These are phyloP conservation scores for Andrena marginata DNA, from an alignment of 2,888 invertebrate genomes.

Conservation along the genomic window DNA sequence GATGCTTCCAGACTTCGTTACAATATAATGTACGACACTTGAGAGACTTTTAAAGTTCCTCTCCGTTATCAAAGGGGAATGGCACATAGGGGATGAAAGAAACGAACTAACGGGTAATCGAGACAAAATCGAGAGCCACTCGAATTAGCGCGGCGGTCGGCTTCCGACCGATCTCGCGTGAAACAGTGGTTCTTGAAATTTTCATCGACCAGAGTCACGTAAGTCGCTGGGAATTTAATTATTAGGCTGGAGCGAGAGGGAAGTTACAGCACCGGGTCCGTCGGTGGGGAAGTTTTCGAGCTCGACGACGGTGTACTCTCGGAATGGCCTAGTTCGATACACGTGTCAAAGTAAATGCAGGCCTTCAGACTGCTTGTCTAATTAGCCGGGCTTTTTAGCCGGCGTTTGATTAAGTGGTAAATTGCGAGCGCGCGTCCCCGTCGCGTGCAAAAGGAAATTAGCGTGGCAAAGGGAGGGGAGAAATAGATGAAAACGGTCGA, in stretches of 20 bases:
- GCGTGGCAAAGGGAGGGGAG: not conserved
- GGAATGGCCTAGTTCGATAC: constrained; percentile 49
- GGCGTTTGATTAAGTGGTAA: constrained; percentile 61
- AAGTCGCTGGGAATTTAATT: constrained; percentile 49
- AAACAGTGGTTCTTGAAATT: constrained; percentile 26
- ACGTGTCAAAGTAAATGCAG: constrained; percentile 56
- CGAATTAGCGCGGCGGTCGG: not conserved
- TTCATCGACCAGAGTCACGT: constrained; percentile 37
- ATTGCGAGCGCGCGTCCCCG: constrained; percentile 18
- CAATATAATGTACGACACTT: not conserved
- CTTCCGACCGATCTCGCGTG: not conserved
- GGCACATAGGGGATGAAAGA: not conserved
- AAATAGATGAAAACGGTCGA: not conserved
- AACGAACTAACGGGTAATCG: constrained; percentile 7
- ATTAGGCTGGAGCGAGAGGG: constrained; percentile 23
- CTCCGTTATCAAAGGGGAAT: not conserved
- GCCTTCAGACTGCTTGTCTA: constrained; percentile 49
- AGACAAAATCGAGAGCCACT: constrained; percentile 6
- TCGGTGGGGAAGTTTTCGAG: constrained; percentile 27
- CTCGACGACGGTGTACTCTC: constrained; percentile 4
- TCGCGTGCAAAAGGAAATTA: constrained; percentile 35
- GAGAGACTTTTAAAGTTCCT: not conserved
- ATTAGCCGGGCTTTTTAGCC: constrained; percentile 62
- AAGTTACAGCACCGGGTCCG: constrained; percentile 14
- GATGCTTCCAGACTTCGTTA: not conserved